These are phyloP conservation scores for Poecile atricapillus DNA, from an alignment of 2,113 vertebrate genomes.

Conservation along the genomic window DNA sequence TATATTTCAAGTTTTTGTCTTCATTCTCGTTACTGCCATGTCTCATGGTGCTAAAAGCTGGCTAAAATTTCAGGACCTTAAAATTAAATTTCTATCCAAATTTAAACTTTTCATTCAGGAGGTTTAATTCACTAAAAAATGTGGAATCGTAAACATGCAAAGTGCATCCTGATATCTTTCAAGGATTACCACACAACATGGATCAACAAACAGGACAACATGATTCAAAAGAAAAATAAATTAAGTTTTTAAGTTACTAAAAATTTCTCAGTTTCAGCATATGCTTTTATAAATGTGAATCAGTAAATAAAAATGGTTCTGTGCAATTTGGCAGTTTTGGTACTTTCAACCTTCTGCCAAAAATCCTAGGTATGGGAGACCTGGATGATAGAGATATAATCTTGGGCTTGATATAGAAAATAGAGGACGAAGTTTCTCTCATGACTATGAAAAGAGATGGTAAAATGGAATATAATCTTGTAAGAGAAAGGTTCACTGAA, in stretches of 20 bases:
- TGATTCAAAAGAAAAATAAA: background rate
- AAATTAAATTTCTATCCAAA: background rate
- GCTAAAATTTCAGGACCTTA: background rate
- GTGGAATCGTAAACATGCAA: background rate
- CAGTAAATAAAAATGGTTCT: background rate
- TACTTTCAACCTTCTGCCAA: background rate
- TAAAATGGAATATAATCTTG: background rate
- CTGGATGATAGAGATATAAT: background rate
- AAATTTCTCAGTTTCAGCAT: background rate
- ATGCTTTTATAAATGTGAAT: background rate
- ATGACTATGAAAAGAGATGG: background rate
- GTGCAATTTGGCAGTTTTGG: background rate
- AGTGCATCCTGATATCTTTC: background rate
- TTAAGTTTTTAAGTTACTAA: background rate
- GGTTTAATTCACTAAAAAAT: background rate
- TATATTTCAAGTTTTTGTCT: background rate
- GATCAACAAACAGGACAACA: background rate
- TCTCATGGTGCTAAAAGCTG: background rate
- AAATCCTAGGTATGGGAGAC: background rate
- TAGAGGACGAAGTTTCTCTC: background rate
- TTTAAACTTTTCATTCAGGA: background rate
- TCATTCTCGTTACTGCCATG: background rate
- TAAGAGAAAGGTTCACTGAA: background rate
- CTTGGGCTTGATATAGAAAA: background rate
- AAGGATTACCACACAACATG: background rate